Base-by-base conservation (phyloP, 1,140 invertebrate genomes). In the Trichoplusia ni region DNA sequence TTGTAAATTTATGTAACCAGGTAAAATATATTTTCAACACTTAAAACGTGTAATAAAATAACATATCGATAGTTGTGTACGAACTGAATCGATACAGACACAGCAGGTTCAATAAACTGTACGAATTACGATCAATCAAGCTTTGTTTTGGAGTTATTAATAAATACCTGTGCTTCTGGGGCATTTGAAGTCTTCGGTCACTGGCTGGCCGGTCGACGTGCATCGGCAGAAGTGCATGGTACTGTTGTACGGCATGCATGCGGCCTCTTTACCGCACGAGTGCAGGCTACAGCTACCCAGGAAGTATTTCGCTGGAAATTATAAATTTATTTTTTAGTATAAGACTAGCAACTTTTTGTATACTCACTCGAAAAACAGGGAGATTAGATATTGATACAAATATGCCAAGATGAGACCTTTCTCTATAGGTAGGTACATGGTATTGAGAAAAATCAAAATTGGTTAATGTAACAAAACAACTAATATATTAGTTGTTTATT, bases 221-320 rank as follows among this genome's bases (percentile, higher is more conserved):
- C 94, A 95, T 2, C 94, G 82, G 70, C 94, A 95, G 16, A 89
- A 92, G 51, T 93, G 92, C 1, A 86, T 90, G 3, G 90, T 91
- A 49, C 91, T 88, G 59, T 89, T 75, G 56, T 90, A 81, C 8
- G 84, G 90, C 14, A 83, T 69, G 70, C 94, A 95, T 0, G 94
- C 94, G 0, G 93, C 93, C 53, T 95, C 86, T 23, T 70, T 74
- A 2, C 92, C 93, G 69, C 94, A 95, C 27, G 93, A 92, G 1
- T 87, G 85, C 1, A 85, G 89, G 51, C 81, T 71, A 67, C 92
- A 93, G 16, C 77, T 71, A 2, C 92, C 92, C 7, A 75, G 67
- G 40, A 83, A 75, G 19, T 73, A 79, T 67, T 65, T 82, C 19
- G 77, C 87, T 89, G 76, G 14, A 82, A 83, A 9, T 54, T 66